Conservation (phyloP, 2,888 invertebrate genomes). For the Choristoneura rosaceana region DNA sequence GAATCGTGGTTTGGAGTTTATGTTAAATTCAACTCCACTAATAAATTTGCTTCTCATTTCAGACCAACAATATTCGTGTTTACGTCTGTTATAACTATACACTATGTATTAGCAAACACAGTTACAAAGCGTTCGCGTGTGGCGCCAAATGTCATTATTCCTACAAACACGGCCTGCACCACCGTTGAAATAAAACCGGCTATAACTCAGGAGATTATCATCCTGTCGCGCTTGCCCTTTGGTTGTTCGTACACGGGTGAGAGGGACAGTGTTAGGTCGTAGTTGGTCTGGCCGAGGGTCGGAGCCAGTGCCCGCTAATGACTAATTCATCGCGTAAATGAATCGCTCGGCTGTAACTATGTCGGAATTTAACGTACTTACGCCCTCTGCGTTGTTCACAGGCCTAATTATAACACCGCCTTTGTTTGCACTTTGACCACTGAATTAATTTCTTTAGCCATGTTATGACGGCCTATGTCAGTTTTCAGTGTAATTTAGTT, state of each 20-base stretch:
- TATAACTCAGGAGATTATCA: slow-evolving; percentile 23
- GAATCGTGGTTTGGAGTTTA: slow-evolving; percentile 26
- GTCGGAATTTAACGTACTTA: slow-evolving; percentile 47
- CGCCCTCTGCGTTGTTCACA: slow-evolving; percentile 39
- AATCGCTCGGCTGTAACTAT: slow-evolving; percentile 47
- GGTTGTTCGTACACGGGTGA: slow-evolving; percentile 2
- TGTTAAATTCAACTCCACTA: slow-evolving; percentile 10
- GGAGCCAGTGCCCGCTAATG: slow-evolving; percentile 46
- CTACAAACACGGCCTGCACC: slow-evolving; percentile 49
- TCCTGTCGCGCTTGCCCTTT: slow-evolving; percentile 18
- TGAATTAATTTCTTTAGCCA: slow-evolving; percentile 21
- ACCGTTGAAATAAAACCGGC: slow-evolving; percentile 12
- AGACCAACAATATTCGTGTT: slow-evolving; percentile 12
- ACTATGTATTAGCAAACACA: slow-evolving; percentile 30
- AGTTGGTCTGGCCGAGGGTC: not conserved
- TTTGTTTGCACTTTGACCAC: slow-evolving; percentile 31
- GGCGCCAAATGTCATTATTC: slow-evolving; percentile 53
- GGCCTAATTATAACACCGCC: slow-evolving; percentile 32
- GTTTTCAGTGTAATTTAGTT: not conserved
- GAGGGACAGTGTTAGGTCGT: slow-evolving; percentile 19
- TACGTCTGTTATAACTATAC: slow-evolving; percentile 12
- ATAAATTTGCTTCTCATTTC: slow-evolving; percentile 13
- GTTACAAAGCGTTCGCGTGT: slow-evolving; percentile 45
- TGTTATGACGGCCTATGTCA: not conserved
- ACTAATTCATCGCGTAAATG: slow-evolving; percentile 54